Evolutionary conservation across 2,113 vertebrate species (phyloP).

Genomic region (Osmerus mordax): DNA sequence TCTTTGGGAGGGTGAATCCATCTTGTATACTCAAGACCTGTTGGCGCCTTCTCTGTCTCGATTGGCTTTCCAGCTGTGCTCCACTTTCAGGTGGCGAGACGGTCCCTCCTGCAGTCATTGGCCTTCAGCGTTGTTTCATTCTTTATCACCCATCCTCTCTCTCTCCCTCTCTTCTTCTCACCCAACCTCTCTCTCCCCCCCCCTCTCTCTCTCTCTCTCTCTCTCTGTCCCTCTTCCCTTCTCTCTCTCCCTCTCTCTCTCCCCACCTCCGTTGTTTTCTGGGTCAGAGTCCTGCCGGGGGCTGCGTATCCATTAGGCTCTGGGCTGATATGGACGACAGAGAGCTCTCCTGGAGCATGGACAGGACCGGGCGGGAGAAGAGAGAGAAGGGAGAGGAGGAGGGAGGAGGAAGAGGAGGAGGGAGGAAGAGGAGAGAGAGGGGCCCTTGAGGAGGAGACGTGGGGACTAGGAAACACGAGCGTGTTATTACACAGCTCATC

Average conservation of each 20-base stretch:
- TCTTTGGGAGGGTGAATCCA: too few relatives aligned
- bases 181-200: not conserved
- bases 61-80: too few relatives aligned
- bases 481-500: not conserved
- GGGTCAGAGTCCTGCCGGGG: not conserved
- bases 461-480: not conserved
- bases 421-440: not conserved
- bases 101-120: not conserved
- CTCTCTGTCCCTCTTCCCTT: not conserved
- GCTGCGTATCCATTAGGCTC: conserved; percentile 2
- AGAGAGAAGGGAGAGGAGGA: not conserved
- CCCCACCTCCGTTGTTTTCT: not conserved
- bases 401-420: not conserved
- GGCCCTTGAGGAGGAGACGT: not conserved
- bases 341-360: not conserved
- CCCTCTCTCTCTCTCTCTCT: not conserved
- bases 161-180: not conserved
- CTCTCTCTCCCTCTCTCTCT: conserved; percentile 2
- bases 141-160: not conserved
- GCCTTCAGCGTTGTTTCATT: not conserved
- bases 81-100: too few relatives aligned
- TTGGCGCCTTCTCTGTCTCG: too few relatives aligned
- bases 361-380: not conserved
- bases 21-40: too few relatives aligned
- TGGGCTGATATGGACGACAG: not conserved